Base-by-base conservation (phyloP, 1,140 invertebrate genomes). In the Anadara kagoshimensis region DNA sequence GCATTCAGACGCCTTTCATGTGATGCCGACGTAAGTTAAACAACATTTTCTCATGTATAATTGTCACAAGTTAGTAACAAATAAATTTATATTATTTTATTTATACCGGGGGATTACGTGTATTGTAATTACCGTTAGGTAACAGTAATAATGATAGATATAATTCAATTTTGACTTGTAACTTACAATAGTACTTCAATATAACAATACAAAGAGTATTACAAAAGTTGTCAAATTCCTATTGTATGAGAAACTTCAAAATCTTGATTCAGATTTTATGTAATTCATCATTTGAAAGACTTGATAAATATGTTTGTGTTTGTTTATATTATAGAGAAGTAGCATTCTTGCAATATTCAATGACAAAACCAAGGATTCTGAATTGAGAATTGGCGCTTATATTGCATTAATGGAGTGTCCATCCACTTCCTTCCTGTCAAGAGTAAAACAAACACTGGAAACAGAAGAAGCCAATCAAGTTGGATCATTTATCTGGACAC, bases 401-500 rank as follows among this genome's bases (percentile, higher is more conserved):
- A 85, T 97, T 29, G 93, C 95, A 86, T 90, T 95, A 8, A 98
- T 98, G 95, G 91, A 92, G 57, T 98, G 97, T 85, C 95, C 96
- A 0, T 92, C 93, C 78, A 93, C 95, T 69, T 90, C 92, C n/a
- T 92, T 93, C 1, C 90, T 98, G 0, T 93, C 49, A 86, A 95
- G 91, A 26, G 93, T 98, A 43, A 93, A 94, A 80, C 89, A 92
- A 49, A 65, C 64, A 0, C 89, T 98, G 4, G 89, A 93, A 66
- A 88, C 91, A 26, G 96, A 98, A 87, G 90, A 94, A 83, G 93
- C 96, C 5, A 97, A 97, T 88, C 96, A 98, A 95, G 96, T 97
- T 53, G 95, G 96, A 5, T 96, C 96, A 10, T 98, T 96, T 85
- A 94, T 98, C 5, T 97, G 95, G 95, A 96, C 95, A 53, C 95